These are phyloP conservation scores for Thamnaconus septentrionalis DNA, from an alignment of 2,113 vertebrate genomes.

Conservation along the genomic window DNA sequence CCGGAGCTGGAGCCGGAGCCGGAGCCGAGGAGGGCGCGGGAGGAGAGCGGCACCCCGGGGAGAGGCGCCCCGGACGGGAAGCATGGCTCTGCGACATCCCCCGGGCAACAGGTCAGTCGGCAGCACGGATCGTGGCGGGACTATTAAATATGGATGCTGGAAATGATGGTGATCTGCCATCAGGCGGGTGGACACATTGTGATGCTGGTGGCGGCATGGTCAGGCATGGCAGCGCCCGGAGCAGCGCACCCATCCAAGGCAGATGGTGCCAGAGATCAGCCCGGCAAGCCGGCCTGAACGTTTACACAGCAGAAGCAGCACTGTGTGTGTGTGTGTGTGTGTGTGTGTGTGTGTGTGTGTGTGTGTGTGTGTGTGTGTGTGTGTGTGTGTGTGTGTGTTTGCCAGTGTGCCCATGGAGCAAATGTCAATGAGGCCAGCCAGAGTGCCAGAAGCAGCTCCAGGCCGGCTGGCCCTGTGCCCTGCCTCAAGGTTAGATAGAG, in stretches of 20 bases:
- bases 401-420: slow-evolving; percentile 38
- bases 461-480: slow-evolving; percentile 37
- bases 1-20: no score
- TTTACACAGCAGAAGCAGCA: slow-evolving; percentile 9
- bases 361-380: slow-evolving; percentile 13
- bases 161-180: slow-evolving; percentile 56
- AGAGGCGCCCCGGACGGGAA: slow-evolving; percentile 32
- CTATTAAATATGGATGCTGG: slow-evolving; percentile 61
- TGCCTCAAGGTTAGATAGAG: slow-evolving; percentile 50
- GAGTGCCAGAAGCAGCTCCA: slow-evolving; percentile 11
- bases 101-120: slow-evolving; percentile 81
- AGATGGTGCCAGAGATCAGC: slow-evolving; percentile 46
- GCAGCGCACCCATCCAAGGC: slow-evolving; percentile 25
- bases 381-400: slow-evolving; percentile 25
- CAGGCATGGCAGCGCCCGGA: slow-evolving; percentile 27
- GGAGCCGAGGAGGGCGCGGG: slow-evolving; percentile 20
- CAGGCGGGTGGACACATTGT: slow-evolving; percentile 35
- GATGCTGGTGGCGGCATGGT: slow-evolving; percentile 17
- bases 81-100: slow-evolving; percentile 67
- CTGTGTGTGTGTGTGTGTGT: slow-evolving; percentile 29
- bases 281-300: slow-evolving; percentile 19
- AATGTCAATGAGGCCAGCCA: slow-evolving; percentile 52
- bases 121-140: slow-evolving; percentile 33
- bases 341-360: slow-evolving; percentile 28
- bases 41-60: slow-evolving; percentile 39